phyloP scores from a whole-genome alignment of 2,888 invertebrate species.

The Antheraea yamamai region DNA sequence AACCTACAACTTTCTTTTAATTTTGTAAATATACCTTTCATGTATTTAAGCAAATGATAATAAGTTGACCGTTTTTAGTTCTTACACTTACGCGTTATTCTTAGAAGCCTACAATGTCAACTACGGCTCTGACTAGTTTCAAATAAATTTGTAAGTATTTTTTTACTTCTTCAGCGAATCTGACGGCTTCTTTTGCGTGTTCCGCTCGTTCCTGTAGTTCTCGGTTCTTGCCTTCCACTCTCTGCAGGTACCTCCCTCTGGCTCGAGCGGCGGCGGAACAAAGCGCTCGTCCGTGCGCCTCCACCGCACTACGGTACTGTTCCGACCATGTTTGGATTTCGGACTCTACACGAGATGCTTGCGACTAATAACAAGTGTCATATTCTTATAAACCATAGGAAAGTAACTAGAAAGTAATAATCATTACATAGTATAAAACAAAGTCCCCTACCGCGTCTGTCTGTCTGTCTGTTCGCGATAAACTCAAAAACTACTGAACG shows the following conservation, averaged over 20 bases:
- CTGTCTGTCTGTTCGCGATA: too few species aligned
- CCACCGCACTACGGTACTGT: constrained; percentile 84
- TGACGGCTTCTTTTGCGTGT: constrained; percentile 82
- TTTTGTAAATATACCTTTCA: too few species aligned
- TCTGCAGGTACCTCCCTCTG: constrained; percentile 69
- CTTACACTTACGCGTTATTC: too few species aligned
- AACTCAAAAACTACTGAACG: too few species aligned
- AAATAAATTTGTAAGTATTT: background rate
- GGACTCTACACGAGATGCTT: constrained; percentile 74
- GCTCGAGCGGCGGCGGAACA: constrained; percentile 78
- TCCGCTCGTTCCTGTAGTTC: constrained; percentile 78
- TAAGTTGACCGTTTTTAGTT: too few species aligned
- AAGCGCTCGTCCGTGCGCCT: constrained; percentile 81
- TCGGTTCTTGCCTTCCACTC: constrained; percentile 63
- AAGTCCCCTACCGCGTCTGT: too few species aligned
- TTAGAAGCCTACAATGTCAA: too few species aligned
- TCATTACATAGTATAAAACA: too few species aligned
- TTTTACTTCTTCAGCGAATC: constrained; percentile 83
- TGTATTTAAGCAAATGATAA: too few species aligned
- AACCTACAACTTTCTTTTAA: too few species aligned
- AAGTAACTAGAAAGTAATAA: background rate
- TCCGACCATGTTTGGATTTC: constrained; percentile 86
- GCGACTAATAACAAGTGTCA: constrained; percentile 47
- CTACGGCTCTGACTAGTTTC: background rate
- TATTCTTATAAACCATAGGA: background rate